Evolutionary conservation across 2,797 vertebrate genomes (phyloP).

Genomic region (Tokudaia muenninki): DNA sequence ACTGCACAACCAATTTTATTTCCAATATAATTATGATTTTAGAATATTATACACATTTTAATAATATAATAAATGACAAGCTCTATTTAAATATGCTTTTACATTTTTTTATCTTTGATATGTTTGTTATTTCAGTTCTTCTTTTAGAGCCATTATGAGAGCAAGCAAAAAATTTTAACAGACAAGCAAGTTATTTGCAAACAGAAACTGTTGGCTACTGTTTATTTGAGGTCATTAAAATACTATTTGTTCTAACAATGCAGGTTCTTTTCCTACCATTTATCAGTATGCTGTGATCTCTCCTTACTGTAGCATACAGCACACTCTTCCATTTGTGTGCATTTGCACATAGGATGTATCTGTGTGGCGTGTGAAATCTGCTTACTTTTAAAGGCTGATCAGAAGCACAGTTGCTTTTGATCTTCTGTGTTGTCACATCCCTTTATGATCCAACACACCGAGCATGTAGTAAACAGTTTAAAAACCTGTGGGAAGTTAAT

Average conservation of each 20-base stretch:
- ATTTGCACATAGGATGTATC: neutral
- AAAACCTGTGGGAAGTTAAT: constrained; percentile 87
- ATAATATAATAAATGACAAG: neutral
- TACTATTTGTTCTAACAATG: neutral
- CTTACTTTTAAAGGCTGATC: constrained; percentile 60
- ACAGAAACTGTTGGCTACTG: neutral
- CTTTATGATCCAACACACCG: constrained; percentile 82
- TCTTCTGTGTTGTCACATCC: constrained; percentile 82
- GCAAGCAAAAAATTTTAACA: neutral
- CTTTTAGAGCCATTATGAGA: neutral
- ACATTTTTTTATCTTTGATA: neutral
- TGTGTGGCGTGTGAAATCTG: neutral
- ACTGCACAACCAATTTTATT: neutral
- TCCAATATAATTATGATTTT: neutral
- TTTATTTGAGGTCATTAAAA: neutral
- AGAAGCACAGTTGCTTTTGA: constrained; percentile 76
- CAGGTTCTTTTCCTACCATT: neutral
- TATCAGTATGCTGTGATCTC: neutral
- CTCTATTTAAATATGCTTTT: neutral
- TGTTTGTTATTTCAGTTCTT: neutral
- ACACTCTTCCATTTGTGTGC: constrained; percentile 1
- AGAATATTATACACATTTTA: constrained; percentile 12
- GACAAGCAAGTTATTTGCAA: neutral
- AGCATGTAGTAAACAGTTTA: constrained; percentile 85
- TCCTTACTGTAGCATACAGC: neutral